Base-by-base conservation (phyloP, 2,888 invertebrate species). In the Abrostola tripartita region DNA sequence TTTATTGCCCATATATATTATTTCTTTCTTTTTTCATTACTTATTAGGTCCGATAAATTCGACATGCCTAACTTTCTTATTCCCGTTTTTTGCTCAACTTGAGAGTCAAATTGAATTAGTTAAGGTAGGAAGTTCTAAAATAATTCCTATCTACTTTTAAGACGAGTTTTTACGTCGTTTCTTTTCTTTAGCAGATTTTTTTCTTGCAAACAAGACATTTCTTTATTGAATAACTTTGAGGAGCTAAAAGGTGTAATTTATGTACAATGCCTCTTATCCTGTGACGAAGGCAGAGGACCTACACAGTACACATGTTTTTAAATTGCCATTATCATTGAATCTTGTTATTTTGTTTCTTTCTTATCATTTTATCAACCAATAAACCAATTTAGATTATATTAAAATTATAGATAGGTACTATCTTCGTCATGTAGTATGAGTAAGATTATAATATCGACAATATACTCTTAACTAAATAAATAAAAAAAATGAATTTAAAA, bases 81-180 rank as follows among this genome's bases (percentile, higher is more conserved):
- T 64, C 51, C 41, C 62, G n/a, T 74, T 75, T 77, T 71, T 66
- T 70, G 52, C 55, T 66, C 47, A 71, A 71, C 55, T 72, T 65
- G 65, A 75, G 52, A 71, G 47, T 66, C 60, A 68, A 78, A 78
- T 76, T 78, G 76, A 78, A 78, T 76, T 75, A 76, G 65, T 75
- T 66, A 77, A 74, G 78, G 78, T 71, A 75, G 52, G 61, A 65
- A 78, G 79, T 75, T 78, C 55, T 67, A 62, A 76, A 76, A 79
- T 65, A 75, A 76, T 68, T 76, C 59, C 78, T 75, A 74, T 74
- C 66, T 74, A 61, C 74, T 78, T 74, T 68, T 57, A 56, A 74
- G 70, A 61, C 69, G 63, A 66, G 63, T 77, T 77, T 50, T 66
- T 64, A 61, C 65, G 52, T 65, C 70, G 53, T 61, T 67, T 67